phyloP scores from a whole-genome alignment of 2,888 invertebrate genomes.

The Spodoptera picta region DNA sequence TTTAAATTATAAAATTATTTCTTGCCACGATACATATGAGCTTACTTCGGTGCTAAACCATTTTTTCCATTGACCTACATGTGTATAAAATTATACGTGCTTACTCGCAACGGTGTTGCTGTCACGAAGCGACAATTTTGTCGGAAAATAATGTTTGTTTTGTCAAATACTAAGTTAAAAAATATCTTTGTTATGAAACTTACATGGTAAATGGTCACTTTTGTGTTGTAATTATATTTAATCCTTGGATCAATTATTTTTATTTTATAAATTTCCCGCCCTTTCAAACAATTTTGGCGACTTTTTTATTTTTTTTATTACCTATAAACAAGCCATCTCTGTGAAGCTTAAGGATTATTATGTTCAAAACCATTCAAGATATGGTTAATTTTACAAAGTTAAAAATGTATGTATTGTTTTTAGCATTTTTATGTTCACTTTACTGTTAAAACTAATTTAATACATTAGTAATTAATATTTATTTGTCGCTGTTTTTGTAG shows the following conservation, averaged over 20 bases:
- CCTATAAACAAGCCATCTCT: constrained; percentile 33
- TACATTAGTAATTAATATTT: background rate
- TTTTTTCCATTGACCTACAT: constrained; percentile 89
- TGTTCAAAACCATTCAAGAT: too few species aligned
- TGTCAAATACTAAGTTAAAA: constrained; percentile 15
- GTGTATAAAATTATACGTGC: constrained; percentile 85
- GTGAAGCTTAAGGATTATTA: background rate
- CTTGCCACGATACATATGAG: constrained; percentile 87
- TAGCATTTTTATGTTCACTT: too few species aligned
- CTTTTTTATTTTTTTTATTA: constrained; percentile 53
- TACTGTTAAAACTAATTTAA: background rate
- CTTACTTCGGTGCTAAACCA: constrained; percentile 85
- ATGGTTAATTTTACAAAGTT: too few species aligned
- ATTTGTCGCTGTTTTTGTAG: constrained; percentile 2
- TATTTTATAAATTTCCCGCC: constrained; percentile 72
- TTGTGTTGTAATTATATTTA: constrained; percentile 39
- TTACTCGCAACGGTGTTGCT: constrained; percentile 84
- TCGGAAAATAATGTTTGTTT: constrained; percentile 37
- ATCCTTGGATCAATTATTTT: constrained; percentile 30
- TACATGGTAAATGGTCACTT: constrained; percentile 54
- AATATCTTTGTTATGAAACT: constrained; percentile 50
- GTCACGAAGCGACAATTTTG: constrained; percentile 59
- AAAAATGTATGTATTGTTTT: too few species aligned
- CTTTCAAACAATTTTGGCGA: constrained; percentile 54
- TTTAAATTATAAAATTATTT: constrained; percentile 87